phyloP scores from a whole-genome alignment of 2,113 vertebrate species.

The Numida meleagris region DNA sequence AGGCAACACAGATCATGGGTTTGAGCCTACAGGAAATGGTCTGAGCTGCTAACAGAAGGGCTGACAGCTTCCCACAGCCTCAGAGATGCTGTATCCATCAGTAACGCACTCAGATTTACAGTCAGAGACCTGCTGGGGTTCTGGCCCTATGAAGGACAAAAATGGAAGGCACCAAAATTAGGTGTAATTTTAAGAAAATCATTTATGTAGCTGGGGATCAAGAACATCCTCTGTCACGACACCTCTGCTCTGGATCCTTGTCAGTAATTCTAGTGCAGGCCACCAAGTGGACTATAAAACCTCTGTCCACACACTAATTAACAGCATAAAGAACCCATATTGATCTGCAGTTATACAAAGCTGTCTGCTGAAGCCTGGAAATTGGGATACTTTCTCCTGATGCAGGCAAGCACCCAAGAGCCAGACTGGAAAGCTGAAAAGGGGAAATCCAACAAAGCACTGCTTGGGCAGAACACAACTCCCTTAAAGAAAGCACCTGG shows the following conservation, averaged over 20 bases:
- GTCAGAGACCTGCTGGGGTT: not conserved
- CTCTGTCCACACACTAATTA: not conserved
- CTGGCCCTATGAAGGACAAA: not conserved
- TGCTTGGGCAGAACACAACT: not conserved
- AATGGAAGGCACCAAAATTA: not conserved
- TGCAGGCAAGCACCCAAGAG: not conserved
- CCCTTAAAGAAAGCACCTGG: not conserved
- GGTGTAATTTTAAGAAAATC: not conserved
- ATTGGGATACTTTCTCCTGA: not conserved
- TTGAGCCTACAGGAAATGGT: not conserved
- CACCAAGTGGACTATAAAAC: not conserved
- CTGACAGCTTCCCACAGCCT: not conserved
- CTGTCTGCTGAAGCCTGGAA: not conserved
- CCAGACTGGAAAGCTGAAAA: not conserved
- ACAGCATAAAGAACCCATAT: not conserved
- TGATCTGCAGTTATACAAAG: not conserved
- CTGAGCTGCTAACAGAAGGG: not conserved
- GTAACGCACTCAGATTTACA: accelerated
- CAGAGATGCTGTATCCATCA: not conserved
- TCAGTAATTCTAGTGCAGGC: not conserved
- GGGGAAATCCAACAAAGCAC: not conserved
- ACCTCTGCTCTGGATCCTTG: not conserved
- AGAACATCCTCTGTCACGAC: not conserved
- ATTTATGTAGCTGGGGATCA: not conserved
- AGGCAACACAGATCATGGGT: accelerated